A percentile compares a stretch with the other conserved stretches of the same genome.
Conservation (phyloP, 2,113 vertebrate genomes). For the Eira barbara region DNA sequence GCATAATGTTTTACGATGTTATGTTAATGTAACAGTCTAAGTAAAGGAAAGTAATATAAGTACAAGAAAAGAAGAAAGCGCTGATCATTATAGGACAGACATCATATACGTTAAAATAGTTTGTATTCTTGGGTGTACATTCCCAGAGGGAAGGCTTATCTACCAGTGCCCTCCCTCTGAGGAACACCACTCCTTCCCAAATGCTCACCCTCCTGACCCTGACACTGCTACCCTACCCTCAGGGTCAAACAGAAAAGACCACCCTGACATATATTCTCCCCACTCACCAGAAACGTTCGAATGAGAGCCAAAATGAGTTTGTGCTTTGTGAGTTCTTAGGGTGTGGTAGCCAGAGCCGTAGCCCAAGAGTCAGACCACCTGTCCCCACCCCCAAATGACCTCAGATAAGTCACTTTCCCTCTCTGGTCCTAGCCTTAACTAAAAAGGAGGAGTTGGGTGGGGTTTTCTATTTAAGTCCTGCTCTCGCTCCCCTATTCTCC, state of each 20-base stretch:
- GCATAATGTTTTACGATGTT: neutral
- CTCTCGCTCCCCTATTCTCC: neutral
- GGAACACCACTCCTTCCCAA: neutral
- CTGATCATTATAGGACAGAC: neutral
- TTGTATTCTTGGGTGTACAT: neutral
- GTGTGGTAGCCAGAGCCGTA: neutral
- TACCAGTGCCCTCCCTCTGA: accelerated
- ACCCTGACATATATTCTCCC: neutral
- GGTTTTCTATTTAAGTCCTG: neutral
- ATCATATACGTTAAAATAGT: neutral
- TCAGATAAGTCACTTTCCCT: neutral
- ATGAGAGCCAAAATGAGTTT: neutral
- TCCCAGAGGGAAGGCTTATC: neutral
- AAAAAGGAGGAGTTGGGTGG: neutral
- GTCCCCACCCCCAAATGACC: neutral
- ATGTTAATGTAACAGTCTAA: neutral
- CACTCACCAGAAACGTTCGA: neutral
- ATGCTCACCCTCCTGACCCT: neutral
- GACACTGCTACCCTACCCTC: neutral
- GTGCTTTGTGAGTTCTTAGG: neutral
- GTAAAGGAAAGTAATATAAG: neutral
- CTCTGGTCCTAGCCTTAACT: neutral
- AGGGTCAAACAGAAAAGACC: neutral
- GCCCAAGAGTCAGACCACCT: neutral
- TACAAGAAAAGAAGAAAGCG: neutral